Base-by-base conservation (phyloP, 2,888 invertebrate genomes). In the Mesorhabditis spiculigera region DNA sequence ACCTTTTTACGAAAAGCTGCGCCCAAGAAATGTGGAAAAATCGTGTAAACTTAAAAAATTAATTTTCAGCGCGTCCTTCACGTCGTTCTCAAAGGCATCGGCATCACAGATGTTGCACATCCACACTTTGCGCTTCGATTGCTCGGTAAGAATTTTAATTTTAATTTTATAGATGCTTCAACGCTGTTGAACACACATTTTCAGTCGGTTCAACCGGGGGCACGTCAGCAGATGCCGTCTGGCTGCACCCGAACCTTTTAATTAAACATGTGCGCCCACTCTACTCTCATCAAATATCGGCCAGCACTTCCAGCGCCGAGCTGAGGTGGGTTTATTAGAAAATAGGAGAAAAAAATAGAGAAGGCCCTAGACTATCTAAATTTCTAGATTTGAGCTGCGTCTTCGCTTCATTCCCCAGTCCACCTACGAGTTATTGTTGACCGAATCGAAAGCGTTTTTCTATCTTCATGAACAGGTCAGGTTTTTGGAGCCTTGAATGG, bases 401-500 rank as follows among this genome's bases (percentile, higher is more conserved):
- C 92, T 97, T 77, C 91, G 97, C 71, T 96, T 95, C 88, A 89
- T 96, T 81, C 94, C 95, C 13, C 91, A 91, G 84, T 93, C 91
- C 88, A 90, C 96, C 80, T 91, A 91, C 76, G 93, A 93, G 84
- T 89, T 97, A 61, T 93, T 92, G 86, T 93, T 94, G 82, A 92
- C 92, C 84, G 96, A 98, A 88, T 91, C 91, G 87, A 92, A 93
- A 83, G 96, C 95, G 73, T 96, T 96, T 89, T 92, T 92, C 87
- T 96, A 93, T 88, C 93, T 94, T 86, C 96, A 95, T 87, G 95
- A 97, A 87, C 97, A 97, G 92, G 95, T 94, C 86, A 86, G 58
- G 45, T 16, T n/a, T 50, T 28, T 8, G 28, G 28, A 50, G 1
- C 13, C 28, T 66, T 43, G n/a, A 50, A 10, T 50, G 58, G n/a